Percentiles rank a stretch among this genome's conserved stretches.
Evolutionary conservation across 2,113 vertebrate genomes (phyloP).

Genomic region (Ascaphus truei): DNA sequence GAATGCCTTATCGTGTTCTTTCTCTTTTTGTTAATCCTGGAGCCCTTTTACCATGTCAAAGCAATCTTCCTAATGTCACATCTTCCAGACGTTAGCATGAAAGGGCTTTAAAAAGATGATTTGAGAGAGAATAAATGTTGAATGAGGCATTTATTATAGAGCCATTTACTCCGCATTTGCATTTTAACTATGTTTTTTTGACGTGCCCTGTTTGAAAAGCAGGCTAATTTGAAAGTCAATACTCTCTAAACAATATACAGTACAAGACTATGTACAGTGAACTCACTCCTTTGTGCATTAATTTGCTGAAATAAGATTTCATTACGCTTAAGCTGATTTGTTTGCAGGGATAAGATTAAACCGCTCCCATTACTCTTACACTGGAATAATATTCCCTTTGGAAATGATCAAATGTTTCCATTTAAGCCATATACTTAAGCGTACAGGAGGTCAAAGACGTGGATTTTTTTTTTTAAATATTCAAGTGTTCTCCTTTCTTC

Average conservation of each 20-base stretch:
- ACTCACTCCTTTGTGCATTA: conserved; percentile 50
- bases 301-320: conserved; percentile 57
- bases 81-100: conserved; percentile 97
- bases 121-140: conserved; percentile 83
- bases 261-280: conserved; percentile 56
- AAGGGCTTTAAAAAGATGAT: conserved; percentile 89
- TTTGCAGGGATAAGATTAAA: conserved; percentile 49
- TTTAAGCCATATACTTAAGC: neutral
- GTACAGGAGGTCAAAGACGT: neutral
- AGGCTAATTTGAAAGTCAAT: conserved; percentile 67
- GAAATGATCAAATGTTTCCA: conserved; percentile 42
- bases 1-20: conserved; percentile 97
- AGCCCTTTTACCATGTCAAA: conserved; percentile 93
- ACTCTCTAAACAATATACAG: conserved; percentile 53
- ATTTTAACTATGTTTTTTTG: conserved; percentile 66
- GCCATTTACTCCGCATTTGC: conserved; percentile 69
- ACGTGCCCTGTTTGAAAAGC: conserved; percentile 54
- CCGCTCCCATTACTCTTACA: conserved; percentile 39
- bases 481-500: neutral
- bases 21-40: conserved; percentile 94
- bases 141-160: conserved; percentile 75
- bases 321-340: conserved; percentile 50
- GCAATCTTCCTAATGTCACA: conserved; percentile 98
- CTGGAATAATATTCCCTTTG: conserved; percentile 36
- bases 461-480: neutral